Evolutionary conservation across 2,113 vertebrate genomes (phyloP).

Genomic region (Elachura formosa): DNA sequence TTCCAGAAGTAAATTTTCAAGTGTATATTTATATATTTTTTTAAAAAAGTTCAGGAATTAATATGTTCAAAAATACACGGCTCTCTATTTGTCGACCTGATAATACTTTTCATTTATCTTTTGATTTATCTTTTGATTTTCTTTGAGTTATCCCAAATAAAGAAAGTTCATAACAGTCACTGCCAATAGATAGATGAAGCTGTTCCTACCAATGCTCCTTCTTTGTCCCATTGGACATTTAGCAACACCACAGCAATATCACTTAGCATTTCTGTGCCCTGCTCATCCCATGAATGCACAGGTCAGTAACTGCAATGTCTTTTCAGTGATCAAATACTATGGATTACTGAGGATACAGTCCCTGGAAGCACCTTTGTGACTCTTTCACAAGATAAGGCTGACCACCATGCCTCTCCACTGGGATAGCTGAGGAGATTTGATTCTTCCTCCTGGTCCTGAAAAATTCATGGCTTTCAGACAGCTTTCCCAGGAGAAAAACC

Average conservation of each 20-base stretch:
- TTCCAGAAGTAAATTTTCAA: neutral
- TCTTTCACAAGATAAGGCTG: neutral
- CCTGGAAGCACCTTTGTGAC: neutral
- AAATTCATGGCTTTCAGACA: neutral
- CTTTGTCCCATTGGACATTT: neutral
- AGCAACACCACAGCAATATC: neutral
- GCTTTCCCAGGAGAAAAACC: neutral
- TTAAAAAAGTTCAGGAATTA: neutral
- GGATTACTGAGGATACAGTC: neutral
- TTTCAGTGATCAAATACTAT: neutral
- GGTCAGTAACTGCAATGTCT: neutral
- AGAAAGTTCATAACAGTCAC: neutral
- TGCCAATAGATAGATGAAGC: neutral
- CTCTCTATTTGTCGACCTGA: neutral
- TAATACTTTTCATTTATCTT: neutral
- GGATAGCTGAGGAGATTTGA: neutral
- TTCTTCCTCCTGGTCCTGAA: neutral
- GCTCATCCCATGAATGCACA: neutral
- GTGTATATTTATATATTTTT: neutral
- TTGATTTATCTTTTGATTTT: neutral
- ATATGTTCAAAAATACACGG: neutral
- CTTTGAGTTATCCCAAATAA: neutral
- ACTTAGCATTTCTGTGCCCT: neutral
- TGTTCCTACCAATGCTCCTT: rapidly evolving
- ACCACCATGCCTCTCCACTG: neutral